Evolutionary conservation across 2,888 invertebrate genomes (phyloP).

Genomic region (Gisinianus flammeolus): DNA sequence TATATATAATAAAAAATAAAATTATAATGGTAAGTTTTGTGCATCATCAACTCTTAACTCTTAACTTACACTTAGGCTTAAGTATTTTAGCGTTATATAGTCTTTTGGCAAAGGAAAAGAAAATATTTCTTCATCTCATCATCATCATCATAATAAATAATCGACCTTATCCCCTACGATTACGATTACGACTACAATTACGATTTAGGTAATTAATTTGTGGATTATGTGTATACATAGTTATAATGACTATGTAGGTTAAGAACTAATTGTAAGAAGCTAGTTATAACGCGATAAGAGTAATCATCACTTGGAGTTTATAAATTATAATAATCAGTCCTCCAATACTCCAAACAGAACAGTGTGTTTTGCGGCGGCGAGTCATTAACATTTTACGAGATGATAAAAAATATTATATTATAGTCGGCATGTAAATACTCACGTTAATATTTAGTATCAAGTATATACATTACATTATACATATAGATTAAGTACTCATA

Average conservation of each 20-base stretch:
- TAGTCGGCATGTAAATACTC: no score
- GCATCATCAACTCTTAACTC: neutral
- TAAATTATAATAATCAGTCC: no score
- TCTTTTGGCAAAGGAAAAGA: no score
- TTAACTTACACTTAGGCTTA: no score
- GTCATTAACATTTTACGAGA: neutral
- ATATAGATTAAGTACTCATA: no score
- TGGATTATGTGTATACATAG: neutral
- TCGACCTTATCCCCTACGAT: neutral
- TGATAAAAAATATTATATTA: no score
- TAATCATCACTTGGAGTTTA: no score
- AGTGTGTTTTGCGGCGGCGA: neutral
- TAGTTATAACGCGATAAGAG: neutral
- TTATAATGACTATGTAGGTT: neutral
- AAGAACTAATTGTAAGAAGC: neutral
- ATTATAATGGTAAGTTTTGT: neutral
- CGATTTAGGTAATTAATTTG: neutral
- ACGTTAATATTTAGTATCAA: neutral
- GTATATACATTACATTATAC: neutral
- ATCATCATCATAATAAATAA: slow-evolving; percentile 8
- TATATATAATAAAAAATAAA: neutral
- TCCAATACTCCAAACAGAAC: no score
- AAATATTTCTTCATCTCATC: neutral
- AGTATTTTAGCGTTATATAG: no score
- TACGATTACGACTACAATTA: neutral